These are phyloP conservation scores for Lasioglossum morio DNA, from an alignment of 2,888 invertebrate genomes.

Conservation along the genomic window DNA sequence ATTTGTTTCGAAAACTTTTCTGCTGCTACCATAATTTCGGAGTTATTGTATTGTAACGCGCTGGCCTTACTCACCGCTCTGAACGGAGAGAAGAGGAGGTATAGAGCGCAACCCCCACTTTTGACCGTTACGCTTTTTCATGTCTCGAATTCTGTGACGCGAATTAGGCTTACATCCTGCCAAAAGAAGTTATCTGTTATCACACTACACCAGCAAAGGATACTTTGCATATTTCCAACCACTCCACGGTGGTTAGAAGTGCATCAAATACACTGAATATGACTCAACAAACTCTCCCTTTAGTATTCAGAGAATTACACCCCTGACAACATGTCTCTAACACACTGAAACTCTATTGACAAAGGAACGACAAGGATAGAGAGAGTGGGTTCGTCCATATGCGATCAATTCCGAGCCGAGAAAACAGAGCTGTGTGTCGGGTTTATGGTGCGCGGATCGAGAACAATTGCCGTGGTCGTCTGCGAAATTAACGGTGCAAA, in stretches of 20 bases:
- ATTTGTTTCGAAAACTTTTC: too few species aligned
- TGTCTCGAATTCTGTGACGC: too few species aligned
- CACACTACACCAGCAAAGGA: not conserved
- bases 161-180: too few species aligned
- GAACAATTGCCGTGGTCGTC: constrained; percentile 10
- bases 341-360: not conserved
- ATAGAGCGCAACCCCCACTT: too few species aligned
- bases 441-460: constrained; percentile 7
- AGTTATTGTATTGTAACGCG: too few species aligned
- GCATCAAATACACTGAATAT: not conserved
- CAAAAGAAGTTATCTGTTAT: too few species aligned
- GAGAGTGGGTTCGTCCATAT: not conserved
- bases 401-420: not conserved
- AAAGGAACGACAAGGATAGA: not conserved
- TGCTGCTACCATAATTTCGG: too few species aligned
- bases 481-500: not conserved
- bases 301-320: not conserved
- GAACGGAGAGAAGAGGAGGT: too few species aligned
- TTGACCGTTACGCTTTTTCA: too few species aligned
- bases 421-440: not conserved
- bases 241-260: not conserved
- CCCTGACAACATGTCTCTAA: not conserved
- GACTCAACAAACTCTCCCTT: constrained; percentile 2
- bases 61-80: too few species aligned
- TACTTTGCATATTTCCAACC: not conserved